Evolutionary conservation across 2,888 invertebrate species (phyloP).

Genomic region (Rosalia funebris): DNA sequence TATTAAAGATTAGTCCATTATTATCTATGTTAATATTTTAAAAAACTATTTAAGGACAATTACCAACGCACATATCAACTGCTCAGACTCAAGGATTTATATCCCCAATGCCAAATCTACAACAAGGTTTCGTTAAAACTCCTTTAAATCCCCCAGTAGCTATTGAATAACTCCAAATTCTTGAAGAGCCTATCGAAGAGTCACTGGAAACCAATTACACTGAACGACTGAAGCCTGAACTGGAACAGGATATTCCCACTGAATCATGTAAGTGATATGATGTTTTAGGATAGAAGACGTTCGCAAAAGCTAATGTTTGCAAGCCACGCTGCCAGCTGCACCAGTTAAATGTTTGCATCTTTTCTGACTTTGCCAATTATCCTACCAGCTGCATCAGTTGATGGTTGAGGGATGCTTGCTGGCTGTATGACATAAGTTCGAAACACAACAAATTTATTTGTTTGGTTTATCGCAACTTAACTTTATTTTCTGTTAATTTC

Average conservation of each 20-base stretch:
- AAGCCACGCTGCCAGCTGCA: too few species aligned
- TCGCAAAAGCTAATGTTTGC: slow-evolving; percentile 56
- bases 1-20: too few species aligned
- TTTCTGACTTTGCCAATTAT: too few species aligned
- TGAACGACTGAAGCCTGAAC: slow-evolving; percentile 46
- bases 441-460: too few species aligned
- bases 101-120: slow-evolving; percentile 48
- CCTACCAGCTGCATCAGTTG: too few species aligned
- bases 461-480: too few species aligned
- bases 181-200: slow-evolving; percentile 52
- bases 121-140: slow-evolving; percentile 47
- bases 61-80: slow-evolving; percentile 48
- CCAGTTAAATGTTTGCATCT: too few species aligned
- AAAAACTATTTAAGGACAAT: slow-evolving; percentile 30
- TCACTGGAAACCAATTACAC: slow-evolving; percentile 49
- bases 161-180: slow-evolving; percentile 49
- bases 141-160: slow-evolving; percentile 46
- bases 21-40: too few species aligned
- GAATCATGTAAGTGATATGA: slow-evolving; percentile 48
- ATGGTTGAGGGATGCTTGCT: too few species aligned
- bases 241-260: slow-evolving; percentile 47
- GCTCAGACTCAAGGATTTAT: slow-evolving; percentile 36
- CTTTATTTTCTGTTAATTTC: too few species aligned
- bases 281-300: slow-evolving; percentile 59
- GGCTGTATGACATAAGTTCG: too few species aligned